phyloP scores from a whole-genome alignment of 2,113 vertebrate genomes.

The Gasterosteus nipponicus region DNA sequence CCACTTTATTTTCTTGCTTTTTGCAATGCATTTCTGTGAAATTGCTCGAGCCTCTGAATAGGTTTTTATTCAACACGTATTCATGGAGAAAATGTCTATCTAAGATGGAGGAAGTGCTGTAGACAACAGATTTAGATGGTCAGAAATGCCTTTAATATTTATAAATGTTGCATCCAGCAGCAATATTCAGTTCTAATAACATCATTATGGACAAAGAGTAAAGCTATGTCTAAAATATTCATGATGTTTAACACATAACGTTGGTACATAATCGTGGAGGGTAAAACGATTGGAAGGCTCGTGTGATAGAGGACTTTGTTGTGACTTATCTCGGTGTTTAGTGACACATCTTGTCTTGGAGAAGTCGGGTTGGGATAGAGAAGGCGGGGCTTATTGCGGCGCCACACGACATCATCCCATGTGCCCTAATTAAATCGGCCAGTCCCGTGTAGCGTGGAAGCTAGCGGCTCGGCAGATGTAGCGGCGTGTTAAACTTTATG shows the following conservation, averaged over 20 bases:
- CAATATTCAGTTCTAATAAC: constrained; percentile 38
- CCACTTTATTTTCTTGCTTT: constrained; percentile 49
- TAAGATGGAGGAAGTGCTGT: constrained; percentile 48
- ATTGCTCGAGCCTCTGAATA: constrained; percentile 44
- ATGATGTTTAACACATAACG: constrained; percentile 43
- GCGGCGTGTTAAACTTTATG: constrained; percentile 99
- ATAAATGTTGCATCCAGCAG: constrained; percentile 34
- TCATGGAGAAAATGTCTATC: constrained; percentile 58
- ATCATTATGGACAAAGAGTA: constrained; percentile 22
- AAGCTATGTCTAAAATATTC: constrained; percentile 51
- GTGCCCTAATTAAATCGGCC: constrained; percentile 90
- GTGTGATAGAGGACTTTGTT: background rate
- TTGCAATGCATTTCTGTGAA: constrained; percentile 32
- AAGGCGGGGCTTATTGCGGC: constrained; percentile 51
- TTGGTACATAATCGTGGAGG: constrained; percentile 30
- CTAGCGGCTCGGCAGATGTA: constrained; percentile 95
- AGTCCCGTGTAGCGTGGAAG: constrained; percentile 90
- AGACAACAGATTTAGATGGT: constrained; percentile 26
- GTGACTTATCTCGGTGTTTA: constrained; percentile 17
- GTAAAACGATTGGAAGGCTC: constrained; percentile 24
- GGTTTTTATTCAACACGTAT: constrained; percentile 46
- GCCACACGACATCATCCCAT: constrained; percentile 59
- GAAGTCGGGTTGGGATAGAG: constrained; percentile 29
- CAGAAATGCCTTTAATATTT: constrained; percentile 34
- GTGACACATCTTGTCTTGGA: constrained; percentile 10